A percentile compares a stretch with the other conserved stretches of the same genome.
Conservation (phyloP, 2,797 vertebrate species). For the Spea hammondii region DNA sequence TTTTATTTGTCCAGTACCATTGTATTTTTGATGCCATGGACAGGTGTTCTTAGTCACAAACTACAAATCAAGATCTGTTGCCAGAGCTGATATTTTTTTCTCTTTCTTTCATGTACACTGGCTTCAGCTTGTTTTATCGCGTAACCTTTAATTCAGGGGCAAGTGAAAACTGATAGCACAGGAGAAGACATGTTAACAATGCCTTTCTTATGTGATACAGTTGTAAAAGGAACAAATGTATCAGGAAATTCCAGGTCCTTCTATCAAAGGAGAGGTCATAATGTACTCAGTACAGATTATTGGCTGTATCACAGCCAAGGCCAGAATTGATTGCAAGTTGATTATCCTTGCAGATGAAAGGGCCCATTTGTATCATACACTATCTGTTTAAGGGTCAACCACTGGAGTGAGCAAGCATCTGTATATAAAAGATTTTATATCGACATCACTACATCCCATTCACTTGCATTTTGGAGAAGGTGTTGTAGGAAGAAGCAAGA, state of each 20-base stretch:
- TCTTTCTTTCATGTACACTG: not conserved
- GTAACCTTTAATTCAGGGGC: constrained; percentile 15
- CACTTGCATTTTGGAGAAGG: too few species aligned
- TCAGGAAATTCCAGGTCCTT: constrained; percentile 15
- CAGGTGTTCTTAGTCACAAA: not conserved
- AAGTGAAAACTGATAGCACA: not conserved
- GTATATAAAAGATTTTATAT: not conserved
- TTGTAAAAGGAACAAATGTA: constrained; percentile 20
- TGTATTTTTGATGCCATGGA: too few species aligned
- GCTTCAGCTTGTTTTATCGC: constrained; percentile 3
- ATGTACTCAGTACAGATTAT: constrained; percentile 18
- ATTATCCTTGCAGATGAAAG: constrained; percentile 30
- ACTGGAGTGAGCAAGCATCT: constrained; percentile 9
- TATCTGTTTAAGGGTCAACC: constrained; percentile 15
- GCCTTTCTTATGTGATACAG: constrained; percentile 2
- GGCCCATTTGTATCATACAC: constrained; percentile 25
- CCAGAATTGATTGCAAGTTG: constrained; percentile 27
- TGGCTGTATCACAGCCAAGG: not conserved
- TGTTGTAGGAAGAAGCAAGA: too few species aligned
- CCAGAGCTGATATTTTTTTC: constrained; percentile 1
- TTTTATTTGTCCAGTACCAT: too few species aligned
- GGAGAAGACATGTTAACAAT: not conserved
- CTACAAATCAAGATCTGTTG: not conserved
- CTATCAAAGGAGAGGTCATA: constrained; percentile 22
- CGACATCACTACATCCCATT: not conserved